These are phyloP conservation scores for Caenorhabditis brenneri DNA, from an alignment of 1,140 invertebrate genomes.

Conservation along the genomic window DNA sequence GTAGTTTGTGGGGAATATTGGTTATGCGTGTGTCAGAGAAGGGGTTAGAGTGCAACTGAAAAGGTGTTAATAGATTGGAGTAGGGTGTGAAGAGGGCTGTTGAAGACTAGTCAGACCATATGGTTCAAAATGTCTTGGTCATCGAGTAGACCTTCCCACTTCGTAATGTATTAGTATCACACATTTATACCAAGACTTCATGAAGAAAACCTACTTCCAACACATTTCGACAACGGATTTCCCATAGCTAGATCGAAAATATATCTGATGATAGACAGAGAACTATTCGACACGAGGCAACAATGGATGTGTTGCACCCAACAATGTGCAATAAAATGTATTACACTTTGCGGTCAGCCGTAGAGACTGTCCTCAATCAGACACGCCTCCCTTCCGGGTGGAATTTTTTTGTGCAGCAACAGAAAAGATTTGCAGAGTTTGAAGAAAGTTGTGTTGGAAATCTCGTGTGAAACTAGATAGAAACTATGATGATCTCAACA, in stretches of 20 bases:
- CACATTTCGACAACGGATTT: background rate
- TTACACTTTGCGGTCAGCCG: background rate
- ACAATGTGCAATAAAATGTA: background rate
- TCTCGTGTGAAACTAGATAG: background rate
- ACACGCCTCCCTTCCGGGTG: background rate
- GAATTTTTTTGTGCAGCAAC: background rate
- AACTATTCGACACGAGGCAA: no score
- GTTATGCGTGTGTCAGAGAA: background rate
- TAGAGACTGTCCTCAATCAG: background rate
- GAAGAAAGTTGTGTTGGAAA: background rate
- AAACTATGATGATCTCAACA: constrained; percentile 18
- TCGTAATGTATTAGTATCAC: no score
- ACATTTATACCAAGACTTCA: no score
- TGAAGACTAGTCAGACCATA: no score
- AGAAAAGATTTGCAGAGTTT: background rate
- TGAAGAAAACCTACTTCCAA: background rate
- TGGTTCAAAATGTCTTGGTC: no score
- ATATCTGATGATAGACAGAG: no score
- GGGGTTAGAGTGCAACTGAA: background rate
- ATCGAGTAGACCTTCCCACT: no score
- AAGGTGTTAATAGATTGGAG: background rate
- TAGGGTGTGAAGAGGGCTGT: background rate
- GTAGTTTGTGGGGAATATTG: background rate
- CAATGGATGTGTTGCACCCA: background rate
- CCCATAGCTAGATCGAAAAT: background rate